phyloP scores from a whole-genome alignment of 2,888 invertebrate species.

The Ectemnius lituratus region DNA sequence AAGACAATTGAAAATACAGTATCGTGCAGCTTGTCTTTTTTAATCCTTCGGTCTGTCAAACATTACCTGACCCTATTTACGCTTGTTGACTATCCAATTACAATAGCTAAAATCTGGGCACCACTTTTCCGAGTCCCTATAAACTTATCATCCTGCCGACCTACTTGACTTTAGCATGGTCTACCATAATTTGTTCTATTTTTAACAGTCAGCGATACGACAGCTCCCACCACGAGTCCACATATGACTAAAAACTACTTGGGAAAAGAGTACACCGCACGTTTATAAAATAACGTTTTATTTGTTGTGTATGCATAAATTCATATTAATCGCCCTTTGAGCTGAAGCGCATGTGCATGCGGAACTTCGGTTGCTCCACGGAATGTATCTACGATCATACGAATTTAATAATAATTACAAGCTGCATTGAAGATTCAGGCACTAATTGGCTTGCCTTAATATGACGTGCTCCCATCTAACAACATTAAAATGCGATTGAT shows the following conservation, averaged over 20 bases:
- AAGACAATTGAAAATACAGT: too few species aligned
- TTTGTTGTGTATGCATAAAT: slow-evolving; percentile 1
- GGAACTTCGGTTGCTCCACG: neutral
- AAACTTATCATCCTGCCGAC: too few species aligned
- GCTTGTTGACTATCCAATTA: too few species aligned
- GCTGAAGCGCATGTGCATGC: neutral
- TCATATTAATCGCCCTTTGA: neutral
- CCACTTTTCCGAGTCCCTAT: too few species aligned
- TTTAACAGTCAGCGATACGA: too few species aligned
- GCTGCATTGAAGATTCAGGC: slow-evolving; percentile 3
- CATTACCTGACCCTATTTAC: too few species aligned
- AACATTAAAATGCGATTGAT: slow-evolving; percentile 2
- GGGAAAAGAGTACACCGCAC: neutral
- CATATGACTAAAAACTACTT: neutral
- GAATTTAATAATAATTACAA: neutral
- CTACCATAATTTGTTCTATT: too few species aligned
- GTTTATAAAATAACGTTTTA: slow-evolving; percentile 4
- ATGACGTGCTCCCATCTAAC: neutral
- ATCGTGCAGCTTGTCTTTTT: too few species aligned
- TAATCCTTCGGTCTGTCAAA: too few species aligned
- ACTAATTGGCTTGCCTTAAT: neutral
- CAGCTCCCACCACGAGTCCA: neutral
- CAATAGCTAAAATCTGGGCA: too few species aligned
- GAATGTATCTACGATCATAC: neutral
- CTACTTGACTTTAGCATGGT: too few species aligned